Conservation (phyloP, 2,888 invertebrate genomes). For the Polia nebulosa region DNA sequence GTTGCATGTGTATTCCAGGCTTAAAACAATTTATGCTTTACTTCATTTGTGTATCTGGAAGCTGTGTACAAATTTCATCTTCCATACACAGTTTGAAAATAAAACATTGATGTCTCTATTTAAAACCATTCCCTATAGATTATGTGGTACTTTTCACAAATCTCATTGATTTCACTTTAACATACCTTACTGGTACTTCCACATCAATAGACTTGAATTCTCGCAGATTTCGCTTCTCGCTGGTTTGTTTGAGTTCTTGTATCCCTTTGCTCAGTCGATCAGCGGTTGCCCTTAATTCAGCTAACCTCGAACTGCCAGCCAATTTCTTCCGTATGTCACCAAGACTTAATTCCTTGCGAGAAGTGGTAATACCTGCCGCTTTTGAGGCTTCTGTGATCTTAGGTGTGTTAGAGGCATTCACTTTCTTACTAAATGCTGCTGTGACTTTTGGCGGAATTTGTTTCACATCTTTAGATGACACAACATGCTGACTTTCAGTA, state of each 20-base stretch:
- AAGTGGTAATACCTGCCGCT: slow-evolving; percentile 84
- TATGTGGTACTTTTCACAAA: slow-evolving; percentile 6
- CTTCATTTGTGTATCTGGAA: neutral
- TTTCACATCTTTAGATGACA: slow-evolving; percentile 32
- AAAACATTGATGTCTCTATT: neutral
- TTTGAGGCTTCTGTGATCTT: slow-evolving; percentile 71
- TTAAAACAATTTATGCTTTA: neutral
- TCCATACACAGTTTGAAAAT: neutral
- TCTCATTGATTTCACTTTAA: neutral
- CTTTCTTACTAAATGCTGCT: slow-evolving; percentile 81
- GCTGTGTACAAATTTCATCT: neutral
- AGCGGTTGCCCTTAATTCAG: slow-evolving; percentile 93
- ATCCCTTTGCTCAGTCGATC: slow-evolving; percentile 92
- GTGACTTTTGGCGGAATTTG: slow-evolving; percentile 46
- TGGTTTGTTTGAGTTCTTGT: slow-evolving; percentile 90
- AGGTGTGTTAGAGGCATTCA: slow-evolving; percentile 76
- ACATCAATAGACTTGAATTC: slow-evolving; percentile 94
- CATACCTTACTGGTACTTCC: slow-evolving; percentile 94
- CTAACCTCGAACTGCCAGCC: slow-evolving; percentile 92
- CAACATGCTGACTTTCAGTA: slow-evolving; percentile 26
- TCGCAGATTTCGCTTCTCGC: slow-evolving; percentile 90
- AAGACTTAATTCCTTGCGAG: slow-evolving; percentile 92
- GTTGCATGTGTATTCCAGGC: too few species aligned
- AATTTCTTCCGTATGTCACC: slow-evolving; percentile 93
- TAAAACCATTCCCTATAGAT: neutral